Evolutionary conservation across 2,888 invertebrate species (phyloP).

Genomic region (Heteropelma amictum): DNA sequence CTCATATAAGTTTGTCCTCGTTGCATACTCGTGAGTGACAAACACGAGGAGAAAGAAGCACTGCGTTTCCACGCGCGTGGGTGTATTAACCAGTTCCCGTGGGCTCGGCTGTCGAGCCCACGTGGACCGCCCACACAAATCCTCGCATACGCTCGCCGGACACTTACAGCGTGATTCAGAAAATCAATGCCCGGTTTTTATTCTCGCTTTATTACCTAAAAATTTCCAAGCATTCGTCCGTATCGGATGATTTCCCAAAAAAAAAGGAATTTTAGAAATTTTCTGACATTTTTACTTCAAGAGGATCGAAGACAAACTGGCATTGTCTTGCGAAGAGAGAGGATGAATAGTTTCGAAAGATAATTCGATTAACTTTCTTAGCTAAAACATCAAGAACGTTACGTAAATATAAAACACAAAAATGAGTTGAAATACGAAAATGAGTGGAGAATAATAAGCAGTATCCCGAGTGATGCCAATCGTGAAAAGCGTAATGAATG

Average conservation of each 20-base stretch:
- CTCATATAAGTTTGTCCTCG: conserved; percentile 23
- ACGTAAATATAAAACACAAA: too few relatives aligned
- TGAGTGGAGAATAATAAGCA: too few relatives aligned
- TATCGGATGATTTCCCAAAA: background rate
- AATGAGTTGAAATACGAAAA: too few relatives aligned
- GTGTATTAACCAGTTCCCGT: conserved; percentile 76
- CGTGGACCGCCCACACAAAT: conserved; percentile 75
- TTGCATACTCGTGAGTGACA: conserved; percentile 29
- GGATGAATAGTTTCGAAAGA: too few relatives aligned
- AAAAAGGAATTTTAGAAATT: background rate
- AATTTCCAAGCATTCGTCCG: background rate
- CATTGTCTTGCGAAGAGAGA: too few relatives aligned
- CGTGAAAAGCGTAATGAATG: too few relatives aligned
- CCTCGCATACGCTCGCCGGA: conserved; percentile 18
- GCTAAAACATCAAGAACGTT: too few relatives aligned
- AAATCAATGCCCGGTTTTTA: conserved; percentile 27
- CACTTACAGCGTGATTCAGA: conserved; percentile 51
- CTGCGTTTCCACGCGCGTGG: conserved; percentile 65
- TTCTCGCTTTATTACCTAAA: background rate
- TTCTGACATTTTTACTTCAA: too few relatives aligned
- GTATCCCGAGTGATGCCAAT: too few relatives aligned
- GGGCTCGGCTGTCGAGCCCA: conserved; percentile 76
- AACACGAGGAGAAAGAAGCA: conserved; percentile 16
- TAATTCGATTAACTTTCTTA: too few relatives aligned
- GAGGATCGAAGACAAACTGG: too few relatives aligned